Evolutionary conservation across 2,797 vertebrate species (phyloP).

Genomic region (Xenops minutus): DNA sequence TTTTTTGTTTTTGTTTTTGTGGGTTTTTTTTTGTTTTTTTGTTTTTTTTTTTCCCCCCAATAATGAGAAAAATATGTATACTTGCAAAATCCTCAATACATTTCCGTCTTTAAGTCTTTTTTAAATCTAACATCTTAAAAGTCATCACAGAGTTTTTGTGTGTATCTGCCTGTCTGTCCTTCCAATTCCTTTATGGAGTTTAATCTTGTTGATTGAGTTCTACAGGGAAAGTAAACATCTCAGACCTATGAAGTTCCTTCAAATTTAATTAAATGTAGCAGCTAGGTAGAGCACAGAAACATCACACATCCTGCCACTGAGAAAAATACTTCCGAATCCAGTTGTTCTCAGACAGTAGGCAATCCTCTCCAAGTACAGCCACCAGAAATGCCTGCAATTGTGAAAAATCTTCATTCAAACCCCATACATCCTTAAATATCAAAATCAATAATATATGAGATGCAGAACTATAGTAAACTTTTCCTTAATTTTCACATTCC

Average conservation of each 20-base stretch:
- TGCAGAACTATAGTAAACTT: background rate
- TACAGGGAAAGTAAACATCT: background rate
- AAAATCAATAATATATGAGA: background rate
- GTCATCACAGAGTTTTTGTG: background rate
- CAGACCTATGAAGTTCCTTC: background rate
- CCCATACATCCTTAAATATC: fast-evolving
- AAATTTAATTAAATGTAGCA: slow-evolving; percentile 10
- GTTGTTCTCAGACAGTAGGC: background rate
- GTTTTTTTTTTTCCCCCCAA: no score
- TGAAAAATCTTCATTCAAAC: background rate
- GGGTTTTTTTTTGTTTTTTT: background rate
- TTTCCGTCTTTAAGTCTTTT: background rate
- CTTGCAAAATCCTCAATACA: background rate
- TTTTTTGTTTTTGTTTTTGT: background rate
- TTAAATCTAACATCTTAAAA: background rate
- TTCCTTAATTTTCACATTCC: background rate
- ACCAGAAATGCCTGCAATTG: background rate
- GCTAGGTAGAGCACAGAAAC: background rate
- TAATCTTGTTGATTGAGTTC: background rate
- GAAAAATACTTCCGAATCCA: background rate
- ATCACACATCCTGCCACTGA: background rate
- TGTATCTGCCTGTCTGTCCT: background rate
- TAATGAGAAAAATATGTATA: background rate
- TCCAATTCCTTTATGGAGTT: background rate
- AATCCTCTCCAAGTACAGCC: background rate